Conservation (phyloP, 2,113 vertebrate species). For the Nerophis lumbriciformis region DNA sequence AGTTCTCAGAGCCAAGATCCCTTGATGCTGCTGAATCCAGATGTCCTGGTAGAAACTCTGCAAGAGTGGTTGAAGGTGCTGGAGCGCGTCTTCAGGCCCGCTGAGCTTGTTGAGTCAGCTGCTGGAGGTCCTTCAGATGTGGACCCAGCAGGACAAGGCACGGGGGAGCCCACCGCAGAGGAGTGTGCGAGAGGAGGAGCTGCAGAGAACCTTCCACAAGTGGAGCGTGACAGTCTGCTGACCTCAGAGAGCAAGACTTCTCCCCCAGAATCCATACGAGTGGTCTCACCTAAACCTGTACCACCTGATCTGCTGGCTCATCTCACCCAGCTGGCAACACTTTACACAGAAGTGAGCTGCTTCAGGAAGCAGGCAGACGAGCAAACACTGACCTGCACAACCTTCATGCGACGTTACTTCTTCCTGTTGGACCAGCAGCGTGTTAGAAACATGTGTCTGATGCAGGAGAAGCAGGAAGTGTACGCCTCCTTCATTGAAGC, state of each 20-base stretch:
- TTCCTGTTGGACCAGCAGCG: conserved; percentile 87
- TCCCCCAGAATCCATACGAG: conserved; percentile 52
- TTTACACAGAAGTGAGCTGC: conserved; percentile 82
- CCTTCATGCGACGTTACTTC: conserved; percentile 82
- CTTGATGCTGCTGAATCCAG: conserved; percentile 80
- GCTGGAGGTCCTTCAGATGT: conserved; percentile 2
- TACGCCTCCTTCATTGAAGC: conserved; percentile 80
- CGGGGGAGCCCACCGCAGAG: conserved; percentile 31
- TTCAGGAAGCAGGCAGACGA: conserved; percentile 48
- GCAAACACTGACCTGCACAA: conserved; percentile 18
- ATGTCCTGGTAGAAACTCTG: conserved; percentile 69
- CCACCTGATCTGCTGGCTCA: conserved; percentile 66
- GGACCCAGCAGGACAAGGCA: conserved; percentile 35
- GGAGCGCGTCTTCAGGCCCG: conserved; percentile 72
- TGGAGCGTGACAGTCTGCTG: conserved; percentile 6
- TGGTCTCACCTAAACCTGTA: conserved; percentile 67
- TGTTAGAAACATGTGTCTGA: conserved; percentile 78
- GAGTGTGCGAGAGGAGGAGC: conserved; percentile 21
- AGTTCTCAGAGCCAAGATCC: conserved; percentile 87
- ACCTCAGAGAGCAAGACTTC: conserved; percentile 6
- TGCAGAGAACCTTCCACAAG: conserved; percentile 13
- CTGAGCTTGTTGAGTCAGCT: conserved; percentile 15
- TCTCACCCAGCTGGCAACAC: conserved; percentile 74
- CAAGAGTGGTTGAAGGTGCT: conserved; percentile 78
- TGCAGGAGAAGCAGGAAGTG: conserved; percentile 62